A percentile compares a stretch with the other conserved stretches of the same genome.
Conservation (phyloP, 2,797 vertebrate genomes). For the Acanthurus leucopareius region DNA sequence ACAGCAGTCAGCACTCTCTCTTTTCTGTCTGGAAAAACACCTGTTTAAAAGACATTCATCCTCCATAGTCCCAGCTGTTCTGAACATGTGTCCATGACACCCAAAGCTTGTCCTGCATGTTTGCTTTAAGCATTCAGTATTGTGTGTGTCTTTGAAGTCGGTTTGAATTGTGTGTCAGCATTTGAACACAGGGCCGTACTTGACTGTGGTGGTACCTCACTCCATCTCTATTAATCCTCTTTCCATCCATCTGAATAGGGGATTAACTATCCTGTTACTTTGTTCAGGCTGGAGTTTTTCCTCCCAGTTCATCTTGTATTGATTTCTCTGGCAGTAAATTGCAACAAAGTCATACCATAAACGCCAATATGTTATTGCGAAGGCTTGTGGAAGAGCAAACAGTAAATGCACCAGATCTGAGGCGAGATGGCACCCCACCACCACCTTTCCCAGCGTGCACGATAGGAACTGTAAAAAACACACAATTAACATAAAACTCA, state of each 20-base stretch:
- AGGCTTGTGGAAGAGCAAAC: conserved; percentile 39
- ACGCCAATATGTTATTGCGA: conserved; percentile 54
- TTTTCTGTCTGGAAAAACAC: conserved; percentile 1
- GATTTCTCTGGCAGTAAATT: conserved; percentile 65
- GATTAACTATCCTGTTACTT: conserved; percentile 67
- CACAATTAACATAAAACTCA: conserved; percentile 78
- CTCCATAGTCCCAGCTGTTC: conserved; percentile 15
- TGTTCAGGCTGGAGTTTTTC: conserved; percentile 48
- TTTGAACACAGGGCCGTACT: conserved; percentile 24
- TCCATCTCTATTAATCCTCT: conserved; percentile 59
- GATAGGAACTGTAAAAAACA: conserved; percentile 63
- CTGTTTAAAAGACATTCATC: conserved; percentile 3
- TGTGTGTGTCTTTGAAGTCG: conserved; percentile 13
- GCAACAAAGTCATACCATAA: conserved; percentile 59
- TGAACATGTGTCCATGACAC: conserved; percentile 8
- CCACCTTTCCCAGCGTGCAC: conserved; percentile 23
- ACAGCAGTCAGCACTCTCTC: neutral
- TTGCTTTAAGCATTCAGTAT: conserved; percentile 14
- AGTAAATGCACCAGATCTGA: conserved; percentile 29
- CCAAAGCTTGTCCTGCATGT: neutral
- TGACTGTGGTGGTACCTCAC: conserved; percentile 6
- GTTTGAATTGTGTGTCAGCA: conserved; percentile 15
- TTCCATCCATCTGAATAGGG: conserved; percentile 50
- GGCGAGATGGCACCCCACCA: conserved; percentile 18
- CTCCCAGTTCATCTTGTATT: conserved; percentile 58